Conservation (phyloP, 2,797 vertebrate species). For the Esox lucius region DNA sequence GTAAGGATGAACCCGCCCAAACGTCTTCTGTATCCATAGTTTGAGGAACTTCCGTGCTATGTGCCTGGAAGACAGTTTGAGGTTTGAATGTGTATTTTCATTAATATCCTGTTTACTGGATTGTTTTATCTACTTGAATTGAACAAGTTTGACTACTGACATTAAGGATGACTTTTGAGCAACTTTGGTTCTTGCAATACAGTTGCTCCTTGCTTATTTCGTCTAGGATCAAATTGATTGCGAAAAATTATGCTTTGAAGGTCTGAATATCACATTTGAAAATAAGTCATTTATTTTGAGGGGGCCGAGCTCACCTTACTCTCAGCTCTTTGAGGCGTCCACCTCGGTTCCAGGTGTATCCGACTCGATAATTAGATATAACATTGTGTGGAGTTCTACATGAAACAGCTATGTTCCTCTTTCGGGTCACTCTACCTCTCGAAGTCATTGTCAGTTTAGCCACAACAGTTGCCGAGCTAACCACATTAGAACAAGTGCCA, state of each 20-base stretch:
- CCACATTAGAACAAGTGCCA: neutral
- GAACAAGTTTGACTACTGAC: too few relatives aligned
- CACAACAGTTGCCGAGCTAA: neutral
- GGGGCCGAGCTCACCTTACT: conserved; percentile 70
- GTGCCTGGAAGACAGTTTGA: conserved; percentile 70
- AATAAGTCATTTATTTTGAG: neutral
- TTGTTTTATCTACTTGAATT: too few relatives aligned
- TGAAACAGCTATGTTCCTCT: conserved; percentile 10
- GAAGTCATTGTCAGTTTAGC: neutral
- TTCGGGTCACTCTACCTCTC: neutral
- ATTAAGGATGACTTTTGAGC: too few relatives aligned
- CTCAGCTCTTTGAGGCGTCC: conserved; percentile 79
- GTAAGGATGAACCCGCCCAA: conserved; percentile 83
- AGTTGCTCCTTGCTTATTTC: too few relatives aligned
- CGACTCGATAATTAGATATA: conserved; percentile 52
- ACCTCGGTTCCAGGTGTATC: conserved; percentile 71
- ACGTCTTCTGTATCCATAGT: conserved; percentile 85
- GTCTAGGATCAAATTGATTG: too few relatives aligned
- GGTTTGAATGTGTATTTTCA: too few relatives aligned
- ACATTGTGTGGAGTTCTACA: conserved; percentile 35
- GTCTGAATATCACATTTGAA: too few relatives aligned
- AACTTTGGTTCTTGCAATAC: too few relatives aligned
- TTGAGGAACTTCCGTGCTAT: conserved; percentile 86
- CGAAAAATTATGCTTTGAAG: too few relatives aligned
- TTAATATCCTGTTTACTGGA: too few relatives aligned